These are phyloP conservation scores for Stenoptilia bipunctidactyla DNA, from an alignment of 2,888 invertebrate species.

Conservation along the genomic window DNA sequence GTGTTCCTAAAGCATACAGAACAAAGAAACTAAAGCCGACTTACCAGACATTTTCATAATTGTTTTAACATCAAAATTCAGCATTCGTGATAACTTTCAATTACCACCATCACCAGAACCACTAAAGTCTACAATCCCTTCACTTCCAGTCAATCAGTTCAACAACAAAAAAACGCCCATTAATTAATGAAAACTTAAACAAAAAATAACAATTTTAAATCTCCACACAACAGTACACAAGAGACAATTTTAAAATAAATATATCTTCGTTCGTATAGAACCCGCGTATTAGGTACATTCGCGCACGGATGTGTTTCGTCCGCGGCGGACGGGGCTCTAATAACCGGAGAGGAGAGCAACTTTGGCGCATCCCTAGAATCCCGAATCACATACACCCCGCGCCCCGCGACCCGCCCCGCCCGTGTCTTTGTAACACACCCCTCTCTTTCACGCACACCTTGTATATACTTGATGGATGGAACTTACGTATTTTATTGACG, in stretches of 20 bases:
- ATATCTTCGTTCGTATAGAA: too few relatives aligned
- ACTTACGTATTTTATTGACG: too few relatives aligned
- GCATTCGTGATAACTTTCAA: conserved; percentile 21
- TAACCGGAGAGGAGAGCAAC: conserved; percentile 61
- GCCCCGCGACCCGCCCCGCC: conserved; percentile 45
- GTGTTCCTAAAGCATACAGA: too few relatives aligned
- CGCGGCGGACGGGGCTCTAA: conserved; percentile 60
- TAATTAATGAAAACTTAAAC: too few relatives aligned
- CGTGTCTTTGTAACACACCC: conserved; percentile 52
- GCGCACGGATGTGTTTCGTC: conserved; percentile 40
- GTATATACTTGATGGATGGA: too few relatives aligned
- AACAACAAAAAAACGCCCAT: too few relatives aligned
- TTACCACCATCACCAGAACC: background rate
- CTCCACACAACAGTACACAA: too few relatives aligned
- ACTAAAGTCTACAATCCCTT: background rate
- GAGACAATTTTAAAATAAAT: too few relatives aligned
- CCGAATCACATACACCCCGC: conserved; percentile 66
- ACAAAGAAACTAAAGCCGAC: conserved; percentile 17
- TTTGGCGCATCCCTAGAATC: conserved; percentile 70
- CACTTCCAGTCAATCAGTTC: too few relatives aligned
- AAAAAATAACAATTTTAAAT: too few relatives aligned
- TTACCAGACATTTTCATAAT: conserved; percentile 66
- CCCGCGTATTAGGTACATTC: too few relatives aligned
- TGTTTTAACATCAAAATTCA: conserved; percentile 34
- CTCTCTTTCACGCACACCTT: conserved; percentile 62